A percentile compares a stretch with the other conserved stretches of the same genome.
phyloP scores from a whole-genome alignment of 1,140 invertebrate genomes.

The Brachionus asplanchnoidis region DNA sequence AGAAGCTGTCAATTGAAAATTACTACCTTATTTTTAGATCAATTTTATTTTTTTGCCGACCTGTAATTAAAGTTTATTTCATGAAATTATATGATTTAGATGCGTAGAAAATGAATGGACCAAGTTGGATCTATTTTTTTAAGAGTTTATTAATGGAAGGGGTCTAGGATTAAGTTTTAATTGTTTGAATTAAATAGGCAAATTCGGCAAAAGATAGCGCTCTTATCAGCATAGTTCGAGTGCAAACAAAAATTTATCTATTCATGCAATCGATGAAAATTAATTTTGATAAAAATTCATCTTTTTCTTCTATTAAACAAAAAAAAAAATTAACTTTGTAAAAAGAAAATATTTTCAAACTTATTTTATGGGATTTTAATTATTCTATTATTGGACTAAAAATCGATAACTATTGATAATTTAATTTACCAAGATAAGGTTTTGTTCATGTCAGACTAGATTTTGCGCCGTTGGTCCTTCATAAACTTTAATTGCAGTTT shows the following conservation, averaged over 20 bases:
- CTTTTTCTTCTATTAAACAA: neutral
- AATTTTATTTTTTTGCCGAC: neutral
- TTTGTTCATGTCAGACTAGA: neutral
- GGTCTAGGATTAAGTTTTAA: neutral
- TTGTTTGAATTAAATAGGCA: neutral
- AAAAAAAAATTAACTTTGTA: slow-evolving; percentile 2
- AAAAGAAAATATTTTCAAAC: neutral
- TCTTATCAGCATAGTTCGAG: neutral
- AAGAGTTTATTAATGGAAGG: neutral
- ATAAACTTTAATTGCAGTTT: neutral
- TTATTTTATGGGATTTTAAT: slow-evolving; percentile 1
- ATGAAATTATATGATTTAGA: neutral
- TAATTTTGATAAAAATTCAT: neutral
- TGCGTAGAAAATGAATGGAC: neutral
- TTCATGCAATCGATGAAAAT: slow-evolving; percentile 24
- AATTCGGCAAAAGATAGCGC: neutral
- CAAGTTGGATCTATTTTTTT: neutral
- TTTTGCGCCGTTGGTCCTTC: neutral
- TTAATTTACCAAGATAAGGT: slow-evolving; percentile 26
- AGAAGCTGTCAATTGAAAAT: neutral
- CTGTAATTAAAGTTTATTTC: neutral
- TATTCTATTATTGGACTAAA: neutral
- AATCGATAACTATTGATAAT: slow-evolving; percentile 6
- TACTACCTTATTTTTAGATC: neutral
- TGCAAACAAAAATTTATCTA: neutral